Evolutionary conservation across 2,797 vertebrate species (phyloP), one percentile per base, ranked within the genome.

Genomic region (Tragopan temminckii): DNA sequence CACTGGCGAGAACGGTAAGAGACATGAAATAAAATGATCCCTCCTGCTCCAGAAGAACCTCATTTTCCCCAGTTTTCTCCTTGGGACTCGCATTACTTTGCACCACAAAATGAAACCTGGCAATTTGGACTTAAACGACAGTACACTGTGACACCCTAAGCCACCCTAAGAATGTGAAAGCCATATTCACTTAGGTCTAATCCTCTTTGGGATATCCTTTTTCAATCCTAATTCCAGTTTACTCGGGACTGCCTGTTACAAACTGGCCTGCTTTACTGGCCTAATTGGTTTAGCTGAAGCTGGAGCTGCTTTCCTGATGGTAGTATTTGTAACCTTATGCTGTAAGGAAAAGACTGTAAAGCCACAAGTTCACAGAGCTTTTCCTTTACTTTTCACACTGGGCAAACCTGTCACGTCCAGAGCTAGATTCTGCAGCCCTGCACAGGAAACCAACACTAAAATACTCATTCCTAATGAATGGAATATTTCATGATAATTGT

Each of bases 311-410:
- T 48, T 61, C 10, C 45, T 36, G 68, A 19, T 18, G 21, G 43
- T 5, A 70, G n/a, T 11, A 0, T 8, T 63, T 53, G 38, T 48
- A n/a, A 69, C 23, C 5, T 17, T 6, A 35, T 4, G 4, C 11
- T 62, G 3, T 3, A 66, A 20, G 0, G 6, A 43, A 79, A 80
- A 46, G 8, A 50, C 29, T 53, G 25, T 25, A 67, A 88, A 91
- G 6, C 5, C 5, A 27, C n/a, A 9, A 0, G 0, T 9, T 8
- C 48, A 23, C 36, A 29, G 48, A 71, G 11, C 3, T 68, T 48
- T 43, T 33, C 74, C 19, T 80, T 25, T 6, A 13, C 17, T 58
- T 88, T 25, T 38, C 59, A 27, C 23, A 14, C 2, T 2, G 31
- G 14, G 33, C 11, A 58, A 27, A 53, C 9, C 20, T 35, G 8